Evolutionary conservation across 2,888 invertebrate species (phyloP).

Genomic region (Tipula vernalis): DNA sequence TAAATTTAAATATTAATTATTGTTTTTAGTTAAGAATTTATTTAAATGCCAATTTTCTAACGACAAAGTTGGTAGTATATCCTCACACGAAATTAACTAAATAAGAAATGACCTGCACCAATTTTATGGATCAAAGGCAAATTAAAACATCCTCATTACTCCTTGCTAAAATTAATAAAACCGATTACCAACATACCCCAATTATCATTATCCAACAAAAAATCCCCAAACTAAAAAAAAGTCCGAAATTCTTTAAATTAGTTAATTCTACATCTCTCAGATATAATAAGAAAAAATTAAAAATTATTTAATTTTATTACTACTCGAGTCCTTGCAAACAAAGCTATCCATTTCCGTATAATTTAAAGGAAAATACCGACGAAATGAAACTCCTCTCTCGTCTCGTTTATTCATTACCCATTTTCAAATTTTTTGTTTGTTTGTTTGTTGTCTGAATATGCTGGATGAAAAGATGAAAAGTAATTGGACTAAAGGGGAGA

Average conservation of each 20-base stretch:
- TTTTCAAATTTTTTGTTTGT: background rate
- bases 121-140: too few species aligned
- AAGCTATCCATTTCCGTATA: slow-evolving; percentile 6
- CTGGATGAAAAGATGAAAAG: slow-evolving; percentile 6
- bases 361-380: background rate
- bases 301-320: slow-evolving; percentile 5
- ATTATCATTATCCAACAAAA: background rate
- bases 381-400: background rate
- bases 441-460: background rate
- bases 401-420: background rate
- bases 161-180: background rate
- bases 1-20: too few species aligned
- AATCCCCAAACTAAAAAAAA: background rate
- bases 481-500: slow-evolving; percentile 10
- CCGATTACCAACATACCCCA: background rate
- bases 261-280: background rate
- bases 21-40: too few species aligned
- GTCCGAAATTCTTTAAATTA: background rate
- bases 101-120: too few species aligned
- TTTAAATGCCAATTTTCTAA: too few species aligned
- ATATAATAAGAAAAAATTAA: background rate
- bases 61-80: too few species aligned
- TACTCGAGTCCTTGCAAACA: background rate
- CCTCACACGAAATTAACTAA: too few species aligned
- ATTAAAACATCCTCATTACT: background rate